These are phyloP conservation scores for Fukomys damarensis DNA, from an alignment of 2,113 vertebrate species.

Conservation along the genomic window DNA sequence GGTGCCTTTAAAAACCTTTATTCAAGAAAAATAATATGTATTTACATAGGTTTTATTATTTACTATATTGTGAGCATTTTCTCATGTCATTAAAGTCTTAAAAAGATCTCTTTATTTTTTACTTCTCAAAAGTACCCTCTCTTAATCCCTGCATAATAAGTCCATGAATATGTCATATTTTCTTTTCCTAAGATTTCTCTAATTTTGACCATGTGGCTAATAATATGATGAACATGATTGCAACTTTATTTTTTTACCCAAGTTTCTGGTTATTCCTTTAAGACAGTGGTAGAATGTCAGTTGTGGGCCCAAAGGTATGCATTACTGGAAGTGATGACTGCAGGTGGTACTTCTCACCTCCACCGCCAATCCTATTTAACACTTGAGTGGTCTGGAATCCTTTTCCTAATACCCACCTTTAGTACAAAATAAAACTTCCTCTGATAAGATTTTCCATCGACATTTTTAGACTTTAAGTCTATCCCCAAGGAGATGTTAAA, in stretches of 20 bases:
- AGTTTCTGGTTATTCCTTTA: constrained; percentile 9
- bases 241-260: constrained; percentile 23
- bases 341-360: not conserved
- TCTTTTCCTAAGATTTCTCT: constrained; percentile 26
- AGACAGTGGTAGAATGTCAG: not conserved
- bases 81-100: not conserved
- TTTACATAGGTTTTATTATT: not conserved
- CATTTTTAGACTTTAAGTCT: constrained; percentile 63
- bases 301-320: not conserved
- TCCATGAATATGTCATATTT: not conserved
- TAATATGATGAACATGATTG: not conserved
- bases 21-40: not conserved
- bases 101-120: not conserved
- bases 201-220: not conserved
- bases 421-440: constrained; percentile 23
- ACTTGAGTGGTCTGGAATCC: not conserved
- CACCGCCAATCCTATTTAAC: not conserved
- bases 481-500: constrained; percentile 54
- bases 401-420: not conserved
- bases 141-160: not conserved
- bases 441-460: constrained; percentile 44
- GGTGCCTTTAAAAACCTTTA: constrained; percentile 53
- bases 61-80: constrained; percentile 22
- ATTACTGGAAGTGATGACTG: not conserved
- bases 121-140: constrained; percentile 55